Conservation (phyloP, 1,140 invertebrate genomes). For the Drusus annulatus region DNA sequence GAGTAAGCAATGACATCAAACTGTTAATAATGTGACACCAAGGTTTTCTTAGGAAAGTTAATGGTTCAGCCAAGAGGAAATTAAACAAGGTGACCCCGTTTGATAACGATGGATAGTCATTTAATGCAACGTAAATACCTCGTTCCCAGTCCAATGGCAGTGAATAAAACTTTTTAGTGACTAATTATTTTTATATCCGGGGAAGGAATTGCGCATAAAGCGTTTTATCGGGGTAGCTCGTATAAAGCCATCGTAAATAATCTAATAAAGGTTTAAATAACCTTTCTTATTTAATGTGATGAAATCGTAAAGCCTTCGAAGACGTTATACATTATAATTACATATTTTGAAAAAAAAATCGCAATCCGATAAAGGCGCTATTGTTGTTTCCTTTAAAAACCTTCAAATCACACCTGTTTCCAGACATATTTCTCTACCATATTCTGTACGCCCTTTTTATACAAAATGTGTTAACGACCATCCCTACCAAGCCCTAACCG, state of each 20-base stretch:
- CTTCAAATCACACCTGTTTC: too few relatives aligned
- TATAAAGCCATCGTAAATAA: slow-evolving; percentile 19
- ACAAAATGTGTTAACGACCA: too few relatives aligned
- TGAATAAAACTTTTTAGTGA: slow-evolving; percentile 9
- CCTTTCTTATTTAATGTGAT: slow-evolving; percentile 23
- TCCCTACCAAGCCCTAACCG: too few relatives aligned
- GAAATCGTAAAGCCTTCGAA: slow-evolving; percentile 20
- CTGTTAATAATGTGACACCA: too few relatives aligned
- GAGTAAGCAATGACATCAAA: too few relatives aligned
- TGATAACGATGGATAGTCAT: not conserved
- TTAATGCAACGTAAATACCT: not conserved
- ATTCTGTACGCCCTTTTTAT: too few relatives aligned
- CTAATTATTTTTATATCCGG: slow-evolving; percentile 36
- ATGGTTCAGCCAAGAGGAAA: too few relatives aligned
- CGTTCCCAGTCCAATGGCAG: not conserved
- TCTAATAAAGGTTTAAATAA: slow-evolving; percentile 18
- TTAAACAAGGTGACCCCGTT: not conserved
- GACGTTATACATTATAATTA: not conserved
- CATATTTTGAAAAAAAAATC: too few relatives aligned
- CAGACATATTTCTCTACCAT: too few relatives aligned
- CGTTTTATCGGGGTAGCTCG: slow-evolving; percentile 26
- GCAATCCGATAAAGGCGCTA: too few relatives aligned
- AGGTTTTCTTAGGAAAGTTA: too few relatives aligned
- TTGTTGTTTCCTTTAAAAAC: too few relatives aligned
- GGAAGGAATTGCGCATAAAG: not conserved